Conservation (phyloP, 2,888 invertebrate genomes). For the Lumbricus terrestris region DNA sequence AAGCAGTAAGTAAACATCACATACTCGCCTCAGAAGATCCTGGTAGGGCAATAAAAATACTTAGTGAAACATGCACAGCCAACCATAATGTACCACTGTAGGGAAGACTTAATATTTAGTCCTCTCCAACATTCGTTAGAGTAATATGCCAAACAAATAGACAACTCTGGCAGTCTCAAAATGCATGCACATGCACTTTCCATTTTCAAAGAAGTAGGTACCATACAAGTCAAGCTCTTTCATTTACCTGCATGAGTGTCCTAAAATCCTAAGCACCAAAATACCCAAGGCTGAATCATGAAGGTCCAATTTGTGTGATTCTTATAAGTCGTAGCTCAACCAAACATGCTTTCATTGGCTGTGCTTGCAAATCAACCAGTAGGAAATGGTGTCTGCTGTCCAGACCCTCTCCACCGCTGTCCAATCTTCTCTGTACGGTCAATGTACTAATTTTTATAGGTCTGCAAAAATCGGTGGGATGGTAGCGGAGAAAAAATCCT, state of each 20-base stretch:
- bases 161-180: neutral
- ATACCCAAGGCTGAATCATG: too few species aligned
- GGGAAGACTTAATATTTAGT: neutral
- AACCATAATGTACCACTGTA: neutral
- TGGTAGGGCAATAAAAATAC: neutral
- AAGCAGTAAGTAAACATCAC: neutral
- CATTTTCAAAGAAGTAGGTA: neutral
- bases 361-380: neutral
- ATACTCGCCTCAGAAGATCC: neutral
- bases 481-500: too few species aligned
- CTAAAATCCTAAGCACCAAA: too few species aligned
- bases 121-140: neutral
- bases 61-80: too few species aligned
- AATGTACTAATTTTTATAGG: too few species aligned
- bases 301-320: neutral
- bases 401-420: too few species aligned
- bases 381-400: too few species aligned
- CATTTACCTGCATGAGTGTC: neutral
- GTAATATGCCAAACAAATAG: neutral
- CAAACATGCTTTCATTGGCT: neutral
- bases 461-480: too few species aligned
- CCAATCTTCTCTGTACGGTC: too few species aligned
- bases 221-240: neutral
- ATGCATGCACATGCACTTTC: too few species aligned
- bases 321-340: neutral